Evolutionary conservation across 2,113 vertebrate genomes (phyloP).

Genomic region (Corydoras sp.): DNA sequence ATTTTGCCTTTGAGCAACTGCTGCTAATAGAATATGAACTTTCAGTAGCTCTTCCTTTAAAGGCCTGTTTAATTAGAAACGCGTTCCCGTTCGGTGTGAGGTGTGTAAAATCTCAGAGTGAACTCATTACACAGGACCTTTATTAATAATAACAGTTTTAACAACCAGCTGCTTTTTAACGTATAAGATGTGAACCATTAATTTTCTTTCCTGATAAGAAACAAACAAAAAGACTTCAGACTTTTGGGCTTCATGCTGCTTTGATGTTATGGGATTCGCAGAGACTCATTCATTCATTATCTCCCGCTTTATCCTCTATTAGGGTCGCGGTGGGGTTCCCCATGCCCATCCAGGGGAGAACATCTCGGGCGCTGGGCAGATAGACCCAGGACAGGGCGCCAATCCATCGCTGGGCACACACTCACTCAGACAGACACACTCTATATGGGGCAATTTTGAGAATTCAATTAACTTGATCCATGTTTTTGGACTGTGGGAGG

Average conservation of each 20-base stretch:
- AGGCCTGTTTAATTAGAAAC: conserved; percentile 25
- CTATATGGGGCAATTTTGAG: no score
- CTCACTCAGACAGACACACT: no score
- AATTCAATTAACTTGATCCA: no score
- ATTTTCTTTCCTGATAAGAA: conserved; percentile 46
- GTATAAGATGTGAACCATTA: conserved; percentile 26
- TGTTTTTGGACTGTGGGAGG: no score
- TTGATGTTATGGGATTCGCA: conserved; percentile 4
- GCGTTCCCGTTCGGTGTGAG: conserved; percentile 15
- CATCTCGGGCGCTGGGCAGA: no score
- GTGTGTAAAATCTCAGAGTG: conserved; percentile 16
- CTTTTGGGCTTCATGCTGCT: conserved; percentile 45
- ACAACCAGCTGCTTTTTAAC: conserved; percentile 28
- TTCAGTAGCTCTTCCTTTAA: conserved; percentile 4
- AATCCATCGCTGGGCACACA: no score
- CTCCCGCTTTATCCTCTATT: no score
- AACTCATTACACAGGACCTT: conserved; percentile 2
- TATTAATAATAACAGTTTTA: conserved; percentile 28
- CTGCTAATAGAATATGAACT: conserved; percentile 23
- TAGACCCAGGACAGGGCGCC: no score
- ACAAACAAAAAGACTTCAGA: conserved; percentile 52
- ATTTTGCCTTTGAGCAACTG: conserved; percentile 46
- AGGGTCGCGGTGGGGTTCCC: no score
- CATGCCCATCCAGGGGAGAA: no score
- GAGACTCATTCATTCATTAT: no score